Conservation (phyloP, 2,113 vertebrate species). For the Argyrosomus japonicus region DNA sequence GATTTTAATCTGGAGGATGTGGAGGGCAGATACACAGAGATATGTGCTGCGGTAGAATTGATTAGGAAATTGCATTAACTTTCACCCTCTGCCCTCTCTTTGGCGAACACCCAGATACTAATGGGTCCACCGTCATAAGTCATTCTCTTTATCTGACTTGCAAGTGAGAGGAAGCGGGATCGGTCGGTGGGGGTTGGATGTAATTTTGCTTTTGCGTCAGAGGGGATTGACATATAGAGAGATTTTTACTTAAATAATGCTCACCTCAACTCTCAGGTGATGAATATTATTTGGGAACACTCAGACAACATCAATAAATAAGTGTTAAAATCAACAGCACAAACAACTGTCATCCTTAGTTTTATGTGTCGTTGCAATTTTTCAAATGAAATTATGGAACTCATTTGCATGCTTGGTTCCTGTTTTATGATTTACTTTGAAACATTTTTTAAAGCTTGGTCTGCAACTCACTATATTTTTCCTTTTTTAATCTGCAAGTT, state of each 20-base stretch:
- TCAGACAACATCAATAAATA: too few species aligned
- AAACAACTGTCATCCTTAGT: neutral
- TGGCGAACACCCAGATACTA: conserved; percentile 76
- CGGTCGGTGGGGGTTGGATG: neutral
- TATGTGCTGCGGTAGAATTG: conserved; percentile 66
- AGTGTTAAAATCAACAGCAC: neutral
- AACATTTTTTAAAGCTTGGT: neutral
- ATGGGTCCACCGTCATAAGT: conserved; percentile 81
- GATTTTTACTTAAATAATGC: neutral
- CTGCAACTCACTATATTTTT: neutral
- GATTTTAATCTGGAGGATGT: conserved; percentile 62
- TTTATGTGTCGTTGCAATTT: neutral
- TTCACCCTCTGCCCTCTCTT: conserved; percentile 53
- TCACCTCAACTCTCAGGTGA: neutral
- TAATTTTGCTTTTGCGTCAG: conserved; percentile 3
- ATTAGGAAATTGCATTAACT: conserved; percentile 81
- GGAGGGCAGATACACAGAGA: conserved; percentile 65
- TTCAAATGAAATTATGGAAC: neutral
- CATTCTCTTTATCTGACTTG: conserved; percentile 63
- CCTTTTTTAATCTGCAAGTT: neutral
- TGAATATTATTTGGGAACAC: too few species aligned
- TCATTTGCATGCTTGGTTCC: neutral
- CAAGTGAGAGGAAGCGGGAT: conserved; percentile 19
- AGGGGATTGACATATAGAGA: neutral
- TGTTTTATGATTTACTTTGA: neutral